Percentiles rank a stretch among this genome's conserved stretches.
These are phyloP conservation scores for Anodontia alba DNA, from an alignment of 2,888 invertebrate genomes.

Conservation along the genomic window DNA sequence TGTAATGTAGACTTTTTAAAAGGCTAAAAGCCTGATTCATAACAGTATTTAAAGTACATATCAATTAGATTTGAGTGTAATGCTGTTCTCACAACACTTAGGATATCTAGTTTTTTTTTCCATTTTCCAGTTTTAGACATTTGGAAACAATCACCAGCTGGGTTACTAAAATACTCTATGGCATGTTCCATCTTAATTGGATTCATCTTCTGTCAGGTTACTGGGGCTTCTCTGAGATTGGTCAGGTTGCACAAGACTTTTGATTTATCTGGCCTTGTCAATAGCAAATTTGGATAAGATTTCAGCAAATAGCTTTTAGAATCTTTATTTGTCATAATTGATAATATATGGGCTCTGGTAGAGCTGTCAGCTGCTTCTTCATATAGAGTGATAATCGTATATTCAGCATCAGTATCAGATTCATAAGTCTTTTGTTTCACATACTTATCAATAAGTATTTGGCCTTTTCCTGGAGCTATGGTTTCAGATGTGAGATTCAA, in stretches of 20 bases:
- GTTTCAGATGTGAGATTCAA: not conserved
- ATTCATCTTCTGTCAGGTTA: constrained; percentile 11
- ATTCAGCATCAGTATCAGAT: not conserved
- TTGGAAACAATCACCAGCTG: constrained; percentile 17
- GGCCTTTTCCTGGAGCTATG: not conserved
- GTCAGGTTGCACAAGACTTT: not conserved
- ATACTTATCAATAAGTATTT: not conserved
- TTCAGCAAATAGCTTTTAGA: not conserved
- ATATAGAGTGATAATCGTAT: not conserved
- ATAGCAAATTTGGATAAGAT: not conserved
- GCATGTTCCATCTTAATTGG: constrained; percentile 11
- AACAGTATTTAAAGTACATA: constrained; percentile 22
- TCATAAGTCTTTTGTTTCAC: not conserved
- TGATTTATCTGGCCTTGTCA: not conserved
- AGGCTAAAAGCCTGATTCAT: constrained; percentile 26
- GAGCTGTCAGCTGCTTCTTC: not conserved
- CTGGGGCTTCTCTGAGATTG: no score
- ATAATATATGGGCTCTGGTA: not conserved
- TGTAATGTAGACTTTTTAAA: constrained; percentile 9
- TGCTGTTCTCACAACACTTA: constrained; percentile 19
- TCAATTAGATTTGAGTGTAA: constrained; percentile 15
- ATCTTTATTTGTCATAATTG: not conserved
- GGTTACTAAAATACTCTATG: constrained; percentile 3
- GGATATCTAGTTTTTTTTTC: constrained; percentile 2
- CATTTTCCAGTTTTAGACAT: constrained; percentile 23